phyloP scores from a whole-genome alignment of 1,140 invertebrate species.

The Drosophila bifasciata region DNA sequence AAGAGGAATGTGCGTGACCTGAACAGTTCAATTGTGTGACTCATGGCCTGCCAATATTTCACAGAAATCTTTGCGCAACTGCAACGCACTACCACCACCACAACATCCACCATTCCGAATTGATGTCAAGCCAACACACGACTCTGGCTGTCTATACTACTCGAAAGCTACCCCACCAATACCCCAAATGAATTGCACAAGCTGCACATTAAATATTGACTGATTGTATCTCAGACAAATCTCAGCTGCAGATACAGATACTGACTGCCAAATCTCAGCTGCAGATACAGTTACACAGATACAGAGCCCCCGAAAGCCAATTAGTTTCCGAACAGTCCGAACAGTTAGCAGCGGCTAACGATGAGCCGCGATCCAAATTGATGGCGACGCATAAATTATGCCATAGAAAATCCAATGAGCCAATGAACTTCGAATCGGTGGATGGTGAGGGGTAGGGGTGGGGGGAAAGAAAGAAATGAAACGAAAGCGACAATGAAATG shows the following conservation, averaged over 20 bases:
- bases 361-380: neutral
- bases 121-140: slow-evolving; percentile 1
- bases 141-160: neutral
- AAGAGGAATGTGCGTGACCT: slow-evolving; percentile 47
- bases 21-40: slow-evolving; percentile 14
- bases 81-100: neutral
- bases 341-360: no score
- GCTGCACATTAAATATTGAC: slow-evolving; percentile 49
- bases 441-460: neutral
- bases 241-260: slow-evolving; percentile 16
- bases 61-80: slow-evolving; percentile 2
- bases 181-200: slow-evolving; percentile 29
- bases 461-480: slow-evolving; percentile 28
- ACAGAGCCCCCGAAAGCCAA: neutral
- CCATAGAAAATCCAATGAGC: slow-evolving; percentile 22
- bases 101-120: no score
- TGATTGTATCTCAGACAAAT: slow-evolving; percentile 24
- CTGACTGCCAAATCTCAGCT: slow-evolving; percentile 15
- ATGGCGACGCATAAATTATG: slow-evolving; percentile 53
- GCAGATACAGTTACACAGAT: slow-evolving; percentile 21
- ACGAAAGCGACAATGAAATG: slow-evolving; percentile 78
- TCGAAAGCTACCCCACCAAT: neutral
- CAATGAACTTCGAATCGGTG: slow-evolving; percentile 63
- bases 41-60: slow-evolving; percentile 22
- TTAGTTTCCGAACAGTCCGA: no score